Evolutionary conservation across 1,140 invertebrate species (phyloP).

Genomic region (Magallana angulata): DNA sequence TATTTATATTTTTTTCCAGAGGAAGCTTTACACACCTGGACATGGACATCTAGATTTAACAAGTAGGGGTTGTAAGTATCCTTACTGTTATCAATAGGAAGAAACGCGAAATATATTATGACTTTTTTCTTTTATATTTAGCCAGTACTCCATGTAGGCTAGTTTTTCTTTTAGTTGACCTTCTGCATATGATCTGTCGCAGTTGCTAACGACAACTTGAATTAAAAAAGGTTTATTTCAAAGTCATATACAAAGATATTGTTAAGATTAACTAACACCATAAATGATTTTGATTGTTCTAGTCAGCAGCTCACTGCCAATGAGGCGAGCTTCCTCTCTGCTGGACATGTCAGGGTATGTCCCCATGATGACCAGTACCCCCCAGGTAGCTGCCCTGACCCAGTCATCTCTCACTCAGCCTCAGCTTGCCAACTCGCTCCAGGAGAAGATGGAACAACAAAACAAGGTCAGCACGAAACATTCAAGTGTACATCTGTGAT

Average conservation of each 20-base stretch:
- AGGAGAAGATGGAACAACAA: constrained; percentile 43
- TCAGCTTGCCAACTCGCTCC: constrained; percentile 16
- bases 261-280: too few relatives aligned
- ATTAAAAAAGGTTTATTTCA: too few relatives aligned
- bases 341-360: constrained; percentile 22
- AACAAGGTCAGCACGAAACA: neutral
- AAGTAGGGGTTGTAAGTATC: neutral
- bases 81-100: neutral
- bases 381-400: neutral
- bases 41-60: neutral
- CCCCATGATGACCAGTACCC: neutral
- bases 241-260: too few relatives aligned
- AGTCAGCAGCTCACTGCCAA: constrained; percentile 32
- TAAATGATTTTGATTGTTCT: neutral
- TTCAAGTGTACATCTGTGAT: too few relatives aligned
- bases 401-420: neutral
- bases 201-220: too few relatives aligned
- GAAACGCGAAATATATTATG: too few relatives aligned
- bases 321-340: constrained; percentile 38
- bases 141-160: too few relatives aligned
- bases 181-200: too few relatives aligned
- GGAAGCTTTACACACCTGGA: neutral
- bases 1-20: neutral
- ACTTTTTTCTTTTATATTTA: too few relatives aligned
- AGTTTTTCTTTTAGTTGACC: too few relatives aligned